phyloP scores from a whole-genome alignment of 53 echinoderm and acorn worm genomes.

The Echinarachnius parma region DNA sequence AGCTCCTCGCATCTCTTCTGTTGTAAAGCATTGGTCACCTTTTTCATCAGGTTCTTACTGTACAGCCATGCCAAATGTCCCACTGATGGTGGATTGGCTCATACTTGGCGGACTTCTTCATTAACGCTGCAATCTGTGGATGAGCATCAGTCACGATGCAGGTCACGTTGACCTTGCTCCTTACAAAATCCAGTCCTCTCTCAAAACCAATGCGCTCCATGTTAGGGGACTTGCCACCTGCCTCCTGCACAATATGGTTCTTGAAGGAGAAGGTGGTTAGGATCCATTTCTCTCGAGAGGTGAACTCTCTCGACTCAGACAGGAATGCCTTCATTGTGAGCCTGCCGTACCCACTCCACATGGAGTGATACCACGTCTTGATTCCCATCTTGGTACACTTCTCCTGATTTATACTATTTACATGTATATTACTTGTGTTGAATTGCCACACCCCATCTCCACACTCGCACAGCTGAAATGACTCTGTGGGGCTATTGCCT shows the following conservation, averaged over 20 bases:
- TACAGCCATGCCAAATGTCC: conserved; percentile 49
- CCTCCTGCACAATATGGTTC: conserved; percentile 47
- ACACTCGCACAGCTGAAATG: no score
- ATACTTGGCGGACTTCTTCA: conserved; percentile 40
- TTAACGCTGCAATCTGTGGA: conserved; percentile 39
- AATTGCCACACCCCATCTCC: no score
- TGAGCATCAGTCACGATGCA: conserved; percentile 49
- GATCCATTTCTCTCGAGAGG: no score
- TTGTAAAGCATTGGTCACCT: conserved; percentile 6
- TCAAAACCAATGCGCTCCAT: conserved; percentile 50
- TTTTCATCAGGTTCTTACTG: conserved; percentile 35
- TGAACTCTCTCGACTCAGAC: no score
- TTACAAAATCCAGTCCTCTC: conserved; percentile 38
- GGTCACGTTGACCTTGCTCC: conserved; percentile 17
- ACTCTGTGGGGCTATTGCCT: no score
- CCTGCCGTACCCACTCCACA: no score
- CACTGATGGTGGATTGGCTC: conserved; percentile 19
- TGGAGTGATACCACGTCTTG: no score
- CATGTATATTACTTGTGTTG: no score
- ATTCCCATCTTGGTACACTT: no score
- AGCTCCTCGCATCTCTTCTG: conserved; percentile 15
- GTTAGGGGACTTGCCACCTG: conserved; percentile 42
- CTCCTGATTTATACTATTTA: no score
- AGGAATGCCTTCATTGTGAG: no score
- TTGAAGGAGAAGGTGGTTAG: no score